These are phyloP conservation scores for Pachyuromys duprasi DNA, from an alignment of 2,797 vertebrate genomes.

Conservation along the genomic window DNA sequence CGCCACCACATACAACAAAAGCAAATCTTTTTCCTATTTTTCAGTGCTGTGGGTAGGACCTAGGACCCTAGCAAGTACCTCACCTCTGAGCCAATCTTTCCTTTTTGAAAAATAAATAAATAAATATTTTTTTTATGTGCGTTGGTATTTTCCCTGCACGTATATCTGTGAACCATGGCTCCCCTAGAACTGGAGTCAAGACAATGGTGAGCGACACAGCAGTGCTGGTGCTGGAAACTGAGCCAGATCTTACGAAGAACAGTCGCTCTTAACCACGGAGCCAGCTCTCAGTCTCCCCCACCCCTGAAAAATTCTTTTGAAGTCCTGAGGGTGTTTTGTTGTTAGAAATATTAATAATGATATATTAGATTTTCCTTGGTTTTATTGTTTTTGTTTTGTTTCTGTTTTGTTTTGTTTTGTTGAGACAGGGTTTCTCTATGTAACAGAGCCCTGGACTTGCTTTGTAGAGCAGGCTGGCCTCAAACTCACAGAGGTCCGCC, in stretches of 20 bases:
- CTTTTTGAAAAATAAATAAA: not conserved
- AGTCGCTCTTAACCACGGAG: not conserved
- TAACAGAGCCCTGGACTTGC: no score
- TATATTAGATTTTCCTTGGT: not conserved
- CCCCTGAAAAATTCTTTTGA: not conserved
- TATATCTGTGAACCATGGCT: not conserved
- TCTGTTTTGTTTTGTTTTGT: no score
- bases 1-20: not conserved
- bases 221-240: not conserved
- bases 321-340: conserved; percentile 15
- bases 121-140: not conserved
- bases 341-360: conserved; percentile 21
- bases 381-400: no score
- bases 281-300: not conserved
- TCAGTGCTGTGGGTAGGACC: not conserved
- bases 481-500: no score
- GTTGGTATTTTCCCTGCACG: not conserved
- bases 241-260: not conserved
- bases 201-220: not conserved
- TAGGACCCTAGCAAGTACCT: not conserved
- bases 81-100: not conserved
- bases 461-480: no score
- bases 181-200: not conserved
- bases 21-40: not conserved
- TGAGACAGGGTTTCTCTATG: no score